These are phyloP conservation scores for Vultur gryphus DNA, from an alignment of 2,797 vertebrate genomes.

Conservation along the genomic window DNA sequence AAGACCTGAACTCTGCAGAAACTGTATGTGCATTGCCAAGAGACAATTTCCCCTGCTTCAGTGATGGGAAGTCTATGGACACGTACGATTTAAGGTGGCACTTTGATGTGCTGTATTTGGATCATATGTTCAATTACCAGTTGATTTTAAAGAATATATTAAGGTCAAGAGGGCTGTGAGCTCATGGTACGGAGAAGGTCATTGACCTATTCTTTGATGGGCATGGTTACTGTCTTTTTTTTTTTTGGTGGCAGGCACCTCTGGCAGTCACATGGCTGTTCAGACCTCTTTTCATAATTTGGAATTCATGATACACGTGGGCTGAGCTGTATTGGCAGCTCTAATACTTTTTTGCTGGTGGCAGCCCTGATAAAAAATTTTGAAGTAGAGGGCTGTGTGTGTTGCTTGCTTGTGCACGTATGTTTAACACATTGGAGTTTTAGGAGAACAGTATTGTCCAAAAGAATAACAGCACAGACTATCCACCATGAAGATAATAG, in stretches of 20 bases:
- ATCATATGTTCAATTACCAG: background rate
- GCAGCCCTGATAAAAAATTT: background rate
- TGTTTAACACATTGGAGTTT: background rate
- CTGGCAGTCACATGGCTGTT: background rate
- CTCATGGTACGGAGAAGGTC: background rate
- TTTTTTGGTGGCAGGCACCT: background rate
- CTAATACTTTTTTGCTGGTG: background rate
- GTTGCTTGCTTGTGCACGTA: background rate
- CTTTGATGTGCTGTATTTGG: background rate
- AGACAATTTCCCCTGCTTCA: background rate
- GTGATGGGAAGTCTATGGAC: background rate
- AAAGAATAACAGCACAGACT: background rate
- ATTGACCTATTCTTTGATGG: background rate
- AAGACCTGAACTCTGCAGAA: background rate
- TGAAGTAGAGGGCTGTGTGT: rapidly evolving
- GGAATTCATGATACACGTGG: background rate
- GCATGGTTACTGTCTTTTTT: background rate
- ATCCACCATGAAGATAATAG: background rate
- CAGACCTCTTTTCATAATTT: background rate
- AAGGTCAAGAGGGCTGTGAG: background rate
- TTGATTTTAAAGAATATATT: background rate
- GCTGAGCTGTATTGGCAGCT: background rate
- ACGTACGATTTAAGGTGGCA: background rate
- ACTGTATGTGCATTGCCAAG: background rate
- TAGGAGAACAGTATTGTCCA: background rate